Conservation (phyloP, 2,113 vertebrate genomes). For the Eidolon helvum region DNA sequence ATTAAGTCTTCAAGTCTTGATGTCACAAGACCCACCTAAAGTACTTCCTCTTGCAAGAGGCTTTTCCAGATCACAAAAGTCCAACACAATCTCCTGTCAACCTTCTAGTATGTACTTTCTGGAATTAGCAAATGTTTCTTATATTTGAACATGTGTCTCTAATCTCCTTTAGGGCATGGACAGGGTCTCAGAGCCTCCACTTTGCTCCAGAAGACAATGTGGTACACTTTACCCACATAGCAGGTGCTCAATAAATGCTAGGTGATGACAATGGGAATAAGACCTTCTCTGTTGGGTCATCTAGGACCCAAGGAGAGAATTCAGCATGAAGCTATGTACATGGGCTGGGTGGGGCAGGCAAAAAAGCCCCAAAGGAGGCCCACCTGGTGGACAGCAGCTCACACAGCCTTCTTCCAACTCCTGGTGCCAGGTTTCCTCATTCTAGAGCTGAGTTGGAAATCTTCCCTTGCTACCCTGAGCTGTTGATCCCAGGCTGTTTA, state of each 20-base stretch:
- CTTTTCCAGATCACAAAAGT: neutral
- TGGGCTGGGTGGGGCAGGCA: neutral
- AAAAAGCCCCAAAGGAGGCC: neutral
- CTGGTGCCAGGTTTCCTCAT: neutral
- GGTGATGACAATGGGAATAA: neutral
- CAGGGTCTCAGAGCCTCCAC: neutral
- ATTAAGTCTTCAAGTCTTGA: neutral
- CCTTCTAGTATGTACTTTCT: neutral
- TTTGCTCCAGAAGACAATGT: neutral
- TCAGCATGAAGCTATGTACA: neutral
- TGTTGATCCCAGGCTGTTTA: slow-evolving; percentile 52
- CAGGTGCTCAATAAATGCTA: neutral
- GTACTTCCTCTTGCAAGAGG: neutral
- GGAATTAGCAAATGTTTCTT: neutral
- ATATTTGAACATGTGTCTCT: neutral
- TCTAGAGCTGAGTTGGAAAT: neutral
- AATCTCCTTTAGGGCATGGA: neutral
- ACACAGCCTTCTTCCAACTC: neutral
- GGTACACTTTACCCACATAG: neutral
- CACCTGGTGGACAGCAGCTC: too few species aligned
- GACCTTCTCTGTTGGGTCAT: neutral
- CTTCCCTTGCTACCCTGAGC: neutral
- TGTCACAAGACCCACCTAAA: neutral
- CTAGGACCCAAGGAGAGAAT: neutral
- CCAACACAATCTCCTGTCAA: neutral